Conservation (phyloP, 1,140 invertebrate species). For the Psix sp. region DNA sequence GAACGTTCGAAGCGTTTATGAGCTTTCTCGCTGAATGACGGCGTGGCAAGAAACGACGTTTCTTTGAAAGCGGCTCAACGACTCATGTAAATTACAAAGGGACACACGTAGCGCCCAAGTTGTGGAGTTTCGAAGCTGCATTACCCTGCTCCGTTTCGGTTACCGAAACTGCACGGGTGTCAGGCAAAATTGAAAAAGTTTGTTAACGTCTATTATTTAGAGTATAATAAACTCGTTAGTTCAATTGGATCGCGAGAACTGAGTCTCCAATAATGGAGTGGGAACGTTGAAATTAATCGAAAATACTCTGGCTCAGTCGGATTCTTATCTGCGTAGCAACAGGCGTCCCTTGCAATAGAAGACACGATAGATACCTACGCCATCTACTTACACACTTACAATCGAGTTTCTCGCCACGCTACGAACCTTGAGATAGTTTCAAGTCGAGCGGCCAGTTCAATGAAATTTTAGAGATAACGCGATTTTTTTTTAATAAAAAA, state of each 20-base stretch:
- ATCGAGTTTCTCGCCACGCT: slow-evolving; percentile 19
- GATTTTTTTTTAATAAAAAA: slow-evolving; percentile 2
- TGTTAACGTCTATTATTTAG: slow-evolving; percentile 40
- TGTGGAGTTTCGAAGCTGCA: slow-evolving; percentile 1
- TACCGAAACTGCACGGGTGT: slow-evolving; percentile 22
- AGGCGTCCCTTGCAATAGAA: slow-evolving; percentile 74
- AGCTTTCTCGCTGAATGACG: slow-evolving; percentile 15
- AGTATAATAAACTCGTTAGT: slow-evolving; percentile 45
- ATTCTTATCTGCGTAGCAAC: slow-evolving; percentile 71
- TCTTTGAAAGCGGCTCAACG: slow-evolving; percentile 25
- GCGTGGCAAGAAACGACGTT: slow-evolving; percentile 6
- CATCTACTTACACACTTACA: slow-evolving; percentile 45
- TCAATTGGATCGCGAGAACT: slow-evolving; percentile 23
- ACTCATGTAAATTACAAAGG: slow-evolving; percentile 38
- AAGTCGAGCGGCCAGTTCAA: background rate
- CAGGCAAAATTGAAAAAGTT: slow-evolving; percentile 39
- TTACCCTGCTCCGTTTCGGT: slow-evolving; percentile 15
- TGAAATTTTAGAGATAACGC: slow-evolving; percentile 16
- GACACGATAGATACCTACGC: slow-evolving; percentile 68
- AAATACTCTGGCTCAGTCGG: slow-evolving; percentile 64
- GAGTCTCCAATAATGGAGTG: too few species aligned
- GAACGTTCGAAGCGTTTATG: slow-evolving; percentile 24
- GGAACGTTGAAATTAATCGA: slow-evolving; percentile 62
- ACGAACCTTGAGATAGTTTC: slow-evolving; percentile 27
- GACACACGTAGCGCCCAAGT: slow-evolving; percentile 14